Percentiles rank a stretch among this genome's conserved stretches.
Conservation (phyloP, 2,797 vertebrate species). For the Garrulus glandarius region DNA sequence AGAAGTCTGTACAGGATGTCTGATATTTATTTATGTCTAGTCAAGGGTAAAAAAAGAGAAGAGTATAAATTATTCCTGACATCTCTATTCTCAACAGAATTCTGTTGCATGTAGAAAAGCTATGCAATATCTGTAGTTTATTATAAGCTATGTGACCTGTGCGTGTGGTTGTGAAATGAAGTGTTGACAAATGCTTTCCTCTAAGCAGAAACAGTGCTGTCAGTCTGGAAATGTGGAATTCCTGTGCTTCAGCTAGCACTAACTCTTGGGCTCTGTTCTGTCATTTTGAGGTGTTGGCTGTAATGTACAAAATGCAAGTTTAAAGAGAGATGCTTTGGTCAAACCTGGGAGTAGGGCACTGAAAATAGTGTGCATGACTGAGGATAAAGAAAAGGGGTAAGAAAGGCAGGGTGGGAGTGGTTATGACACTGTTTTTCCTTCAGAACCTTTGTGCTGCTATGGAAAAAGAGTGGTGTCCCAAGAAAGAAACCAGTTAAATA, state of each 20-base stretch:
- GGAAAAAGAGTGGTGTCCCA: not conserved
- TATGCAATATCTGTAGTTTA: conserved; percentile 16
- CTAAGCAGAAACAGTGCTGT: not conserved
- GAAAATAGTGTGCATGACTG: not conserved
- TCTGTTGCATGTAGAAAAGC: not conserved
- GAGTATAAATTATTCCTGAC: conserved; percentile 58
- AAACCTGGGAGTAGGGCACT: not conserved
- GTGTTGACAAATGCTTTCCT: conserved; percentile 16
- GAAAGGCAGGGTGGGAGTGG: not conserved
- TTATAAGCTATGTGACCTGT: conserved; percentile 24
- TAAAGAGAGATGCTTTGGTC: not conserved
- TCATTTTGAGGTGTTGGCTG: not conserved
- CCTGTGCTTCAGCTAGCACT: not conserved
- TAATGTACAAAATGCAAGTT: not conserved
- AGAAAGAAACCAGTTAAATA: not conserved
- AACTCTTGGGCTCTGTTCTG: not conserved
- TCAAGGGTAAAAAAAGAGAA: not conserved
- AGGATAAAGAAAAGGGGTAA: not conserved
- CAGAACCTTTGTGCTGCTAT: not conserved
- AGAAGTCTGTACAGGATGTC: not conserved
- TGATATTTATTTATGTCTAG: conserved; percentile 43
- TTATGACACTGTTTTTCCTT: not conserved
- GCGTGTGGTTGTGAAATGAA: not conserved
- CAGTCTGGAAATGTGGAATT: not conserved
- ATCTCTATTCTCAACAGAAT: conserved; percentile 29